A percentile compares a stretch with the other conserved stretches of the same genome.
Evolutionary conservation across 2,888 invertebrate species (phyloP).

Genomic region (Trissoscelio sp.): DNA sequence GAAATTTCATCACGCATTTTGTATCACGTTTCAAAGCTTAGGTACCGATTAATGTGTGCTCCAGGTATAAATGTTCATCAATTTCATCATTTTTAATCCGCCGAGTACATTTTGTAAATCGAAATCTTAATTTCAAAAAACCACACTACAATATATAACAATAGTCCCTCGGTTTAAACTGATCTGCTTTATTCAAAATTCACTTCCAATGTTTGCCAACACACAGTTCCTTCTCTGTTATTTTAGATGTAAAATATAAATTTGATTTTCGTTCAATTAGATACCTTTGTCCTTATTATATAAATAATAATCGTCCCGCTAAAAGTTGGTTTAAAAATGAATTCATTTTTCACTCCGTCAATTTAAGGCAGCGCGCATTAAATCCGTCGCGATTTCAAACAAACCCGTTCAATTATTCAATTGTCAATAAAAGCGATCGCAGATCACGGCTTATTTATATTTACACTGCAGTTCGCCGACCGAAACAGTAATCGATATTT

Average conservation of each 20-base stretch:
- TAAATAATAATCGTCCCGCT: too few relatives aligned
- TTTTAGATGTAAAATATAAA: too few relatives aligned
- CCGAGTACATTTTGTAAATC: conserved; percentile 9
- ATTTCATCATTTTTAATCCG: conserved; percentile 30
- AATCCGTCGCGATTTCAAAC: conserved; percentile 7
- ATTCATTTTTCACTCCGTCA: conserved; percentile 4
- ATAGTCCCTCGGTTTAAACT: too few relatives aligned
- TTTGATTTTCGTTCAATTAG: too few relatives aligned
- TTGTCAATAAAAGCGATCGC: conserved; percentile 31
- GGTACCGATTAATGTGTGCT: conserved; percentile 25
- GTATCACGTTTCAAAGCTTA: conserved; percentile 55
- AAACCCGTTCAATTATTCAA: conserved; percentile 31
- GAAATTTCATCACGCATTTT: conserved; percentile 53
- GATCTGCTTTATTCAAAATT: not conserved
- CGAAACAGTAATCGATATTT: conserved; percentile 26
- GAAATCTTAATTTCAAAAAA: conserved; percentile 17
- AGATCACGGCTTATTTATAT: conserved; percentile 26
- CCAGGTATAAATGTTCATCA: conserved; percentile 24
- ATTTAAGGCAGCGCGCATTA: conserved; percentile 10
- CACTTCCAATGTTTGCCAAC: too few relatives aligned
- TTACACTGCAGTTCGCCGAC: not conserved
- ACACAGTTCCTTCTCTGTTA: too few relatives aligned
- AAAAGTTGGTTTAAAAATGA: not conserved
- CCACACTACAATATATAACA: too few relatives aligned
- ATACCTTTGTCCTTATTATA: too few relatives aligned